These are phyloP conservation scores for Protomyctophum bolini DNA, from an alignment of 2,113 vertebrate species.

Conservation along the genomic window DNA sequence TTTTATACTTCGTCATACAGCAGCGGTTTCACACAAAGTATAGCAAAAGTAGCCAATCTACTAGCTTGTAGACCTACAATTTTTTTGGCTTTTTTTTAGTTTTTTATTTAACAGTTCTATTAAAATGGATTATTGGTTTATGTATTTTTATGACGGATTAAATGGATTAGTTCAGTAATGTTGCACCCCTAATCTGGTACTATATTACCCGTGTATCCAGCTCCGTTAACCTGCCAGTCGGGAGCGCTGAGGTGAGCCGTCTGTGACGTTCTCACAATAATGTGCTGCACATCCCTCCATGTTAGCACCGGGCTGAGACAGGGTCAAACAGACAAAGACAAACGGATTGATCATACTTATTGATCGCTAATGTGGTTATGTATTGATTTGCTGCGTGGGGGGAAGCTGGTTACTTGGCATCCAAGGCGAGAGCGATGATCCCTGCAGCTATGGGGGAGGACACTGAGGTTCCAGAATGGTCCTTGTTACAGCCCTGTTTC, in stretches of 20 bases:
- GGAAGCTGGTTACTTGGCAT: constrained; percentile 90
- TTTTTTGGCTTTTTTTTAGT: too few species aligned
- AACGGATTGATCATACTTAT: background rate
- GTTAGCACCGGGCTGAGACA: constrained; percentile 88
- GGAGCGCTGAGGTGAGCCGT: constrained; percentile 87
- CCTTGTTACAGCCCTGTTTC: constrained; percentile 86
- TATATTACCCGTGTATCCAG: constrained; percentile 89
- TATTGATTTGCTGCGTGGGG: constrained; percentile 19
- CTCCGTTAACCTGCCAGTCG: constrained; percentile 94
- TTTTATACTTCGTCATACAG: too few species aligned
- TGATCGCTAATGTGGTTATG: constrained; percentile 15
- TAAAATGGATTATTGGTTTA: background rate
- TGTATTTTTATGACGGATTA: constrained; percentile 15
- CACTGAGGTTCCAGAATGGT: constrained; percentile 87
- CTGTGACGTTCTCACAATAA: constrained; percentile 93
- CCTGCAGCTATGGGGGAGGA: constrained; percentile 95
- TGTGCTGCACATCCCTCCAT: constrained; percentile 98
- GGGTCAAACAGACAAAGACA: constrained; percentile 31
- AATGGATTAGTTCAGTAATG: too few species aligned
- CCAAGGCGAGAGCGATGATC: constrained; percentile 92
- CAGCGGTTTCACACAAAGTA: too few species aligned
- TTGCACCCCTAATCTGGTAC: too few species aligned
- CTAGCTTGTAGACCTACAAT: too few species aligned
- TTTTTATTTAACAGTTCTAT: too few species aligned
- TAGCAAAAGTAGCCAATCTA: too few species aligned